These are phyloP conservation scores for Drosophila miranda DNA, from an alignment of 1,140 invertebrate genomes.

Conservation along the genomic window DNA sequence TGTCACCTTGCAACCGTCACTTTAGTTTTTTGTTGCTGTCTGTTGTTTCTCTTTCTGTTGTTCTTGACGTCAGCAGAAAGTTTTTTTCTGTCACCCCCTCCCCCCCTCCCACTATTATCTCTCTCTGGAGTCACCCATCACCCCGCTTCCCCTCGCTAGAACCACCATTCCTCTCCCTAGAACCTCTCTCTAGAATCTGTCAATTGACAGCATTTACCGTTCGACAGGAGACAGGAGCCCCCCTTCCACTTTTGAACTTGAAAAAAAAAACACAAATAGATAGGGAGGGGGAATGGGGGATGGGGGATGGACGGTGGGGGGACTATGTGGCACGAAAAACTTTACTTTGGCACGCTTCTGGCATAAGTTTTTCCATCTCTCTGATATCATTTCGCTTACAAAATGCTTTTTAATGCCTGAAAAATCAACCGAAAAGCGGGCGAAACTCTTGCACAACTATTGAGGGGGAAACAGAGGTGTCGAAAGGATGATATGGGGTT, in stretches of 20 bases:
- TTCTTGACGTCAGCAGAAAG: constrained; percentile 54
- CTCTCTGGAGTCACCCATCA: not conserved
- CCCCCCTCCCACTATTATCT: constrained; percentile 10
- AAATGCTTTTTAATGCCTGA: constrained; percentile 53
- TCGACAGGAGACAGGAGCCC: constrained; percentile 13
- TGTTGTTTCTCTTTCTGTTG: constrained; percentile 39
- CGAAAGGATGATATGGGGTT: no score
- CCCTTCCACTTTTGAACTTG: constrained; percentile 2
- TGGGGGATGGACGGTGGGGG: not conserved
- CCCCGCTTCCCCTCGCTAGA: not conserved
- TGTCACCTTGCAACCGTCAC: constrained; percentile 58
- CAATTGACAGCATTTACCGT: constrained; percentile 71
- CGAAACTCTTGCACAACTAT: not conserved
- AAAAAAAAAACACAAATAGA: not conserved
- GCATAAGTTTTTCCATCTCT: not conserved
- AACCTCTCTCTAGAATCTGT: constrained; percentile 38
- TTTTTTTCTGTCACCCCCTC: constrained; percentile 36
- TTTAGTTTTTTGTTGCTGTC: constrained; percentile 54
- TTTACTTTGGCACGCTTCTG: constrained; percentile 15
- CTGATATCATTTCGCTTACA: constrained; percentile 27
- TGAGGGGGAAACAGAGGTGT: not conserved
- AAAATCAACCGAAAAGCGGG: constrained; percentile 1
- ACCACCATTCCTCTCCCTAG: constrained; percentile 9
- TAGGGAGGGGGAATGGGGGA: not conserved
- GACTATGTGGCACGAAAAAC: constrained; percentile 46